Evolutionary conservation across 1,140 invertebrate genomes (phyloP).

Genomic region (Galendromus occidentalis): DNA sequence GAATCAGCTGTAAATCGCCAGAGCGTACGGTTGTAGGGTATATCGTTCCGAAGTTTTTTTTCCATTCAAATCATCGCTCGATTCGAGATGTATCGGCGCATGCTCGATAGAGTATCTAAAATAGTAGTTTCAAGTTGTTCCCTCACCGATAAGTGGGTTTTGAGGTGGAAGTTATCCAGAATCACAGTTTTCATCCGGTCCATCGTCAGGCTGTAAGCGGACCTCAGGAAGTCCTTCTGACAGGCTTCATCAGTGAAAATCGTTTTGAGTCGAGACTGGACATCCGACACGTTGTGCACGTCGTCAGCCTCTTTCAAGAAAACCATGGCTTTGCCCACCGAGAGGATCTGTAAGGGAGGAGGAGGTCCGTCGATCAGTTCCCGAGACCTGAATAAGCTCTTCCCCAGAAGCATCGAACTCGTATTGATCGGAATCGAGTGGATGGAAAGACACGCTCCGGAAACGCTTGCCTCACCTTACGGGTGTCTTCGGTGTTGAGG

Average conservation of each 20-base stretch:
- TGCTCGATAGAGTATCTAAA: too few species aligned
- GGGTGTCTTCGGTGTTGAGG: not conserved
- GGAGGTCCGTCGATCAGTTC: too few species aligned
- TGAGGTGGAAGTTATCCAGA: conserved; percentile 3
- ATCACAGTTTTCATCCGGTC: conserved; percentile 5
- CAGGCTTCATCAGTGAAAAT: not conserved
- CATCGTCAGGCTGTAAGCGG: not conserved
- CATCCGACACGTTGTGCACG: not conserved
- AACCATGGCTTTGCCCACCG: conserved; percentile 3
- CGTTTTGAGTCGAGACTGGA: not conserved
- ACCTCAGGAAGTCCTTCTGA: not conserved
- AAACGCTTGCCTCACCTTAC: not conserved
- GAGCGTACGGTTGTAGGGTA: too few species aligned
- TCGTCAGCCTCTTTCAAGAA: conserved; percentile 10
- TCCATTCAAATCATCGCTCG: too few species aligned
- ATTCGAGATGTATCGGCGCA: too few species aligned
- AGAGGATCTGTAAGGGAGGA: not conserved
- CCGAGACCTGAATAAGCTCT: too few species aligned
- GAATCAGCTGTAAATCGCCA: not conserved
- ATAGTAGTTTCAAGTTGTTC: too few species aligned
- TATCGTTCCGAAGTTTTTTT: too few species aligned
- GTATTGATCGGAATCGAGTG: too few species aligned
- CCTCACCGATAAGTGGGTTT: not conserved
- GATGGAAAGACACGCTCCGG: too few species aligned
- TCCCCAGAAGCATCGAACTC: too few species aligned